Conservation (phyloP, 2,888 invertebrate genomes). For the Plebejus melissa region DNA sequence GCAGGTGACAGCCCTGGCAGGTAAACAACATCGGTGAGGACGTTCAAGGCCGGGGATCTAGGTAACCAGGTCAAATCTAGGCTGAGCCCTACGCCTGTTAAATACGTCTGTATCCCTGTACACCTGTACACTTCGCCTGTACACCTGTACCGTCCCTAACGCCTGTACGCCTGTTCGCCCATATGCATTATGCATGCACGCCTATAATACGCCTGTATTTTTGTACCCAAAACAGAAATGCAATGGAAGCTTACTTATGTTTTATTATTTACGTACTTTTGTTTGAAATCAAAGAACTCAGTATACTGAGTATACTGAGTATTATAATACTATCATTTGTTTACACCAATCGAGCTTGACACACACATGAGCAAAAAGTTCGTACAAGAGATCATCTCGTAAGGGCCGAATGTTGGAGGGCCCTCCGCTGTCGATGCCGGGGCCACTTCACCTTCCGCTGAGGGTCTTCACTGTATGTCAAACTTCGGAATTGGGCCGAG, state of each 20-base stretch:
- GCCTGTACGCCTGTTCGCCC: too few species aligned
- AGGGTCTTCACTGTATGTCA: constrained; percentile 7
- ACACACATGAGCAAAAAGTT: neutral
- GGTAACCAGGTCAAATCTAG: constrained; percentile 45
- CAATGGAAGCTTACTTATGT: too few species aligned
- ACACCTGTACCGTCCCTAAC: neutral
- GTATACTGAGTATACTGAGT: too few species aligned
- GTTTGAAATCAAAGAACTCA: too few species aligned
- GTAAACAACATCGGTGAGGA: constrained; percentile 30
- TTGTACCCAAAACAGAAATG: too few species aligned
- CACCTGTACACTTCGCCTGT: neutral
- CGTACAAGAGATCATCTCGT: neutral
- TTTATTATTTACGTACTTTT: too few species aligned
- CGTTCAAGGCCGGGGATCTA: constrained; percentile 37
- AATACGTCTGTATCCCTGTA: neutral
- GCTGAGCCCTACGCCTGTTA: constrained; percentile 29
- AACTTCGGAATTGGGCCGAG: neutral
- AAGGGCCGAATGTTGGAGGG: neutral
- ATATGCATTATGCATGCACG: too few species aligned
- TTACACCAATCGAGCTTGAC: neutral
- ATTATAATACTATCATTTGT: neutral
- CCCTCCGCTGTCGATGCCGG: constrained; percentile 9
- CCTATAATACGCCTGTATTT: too few species aligned
- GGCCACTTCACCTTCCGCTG: constrained; percentile 7
- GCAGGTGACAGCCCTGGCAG: constrained; percentile 1